Evolutionary conservation across 2,113 vertebrate species (phyloP).

Genomic region (Gymnobelideus leadbeateri): DNA sequence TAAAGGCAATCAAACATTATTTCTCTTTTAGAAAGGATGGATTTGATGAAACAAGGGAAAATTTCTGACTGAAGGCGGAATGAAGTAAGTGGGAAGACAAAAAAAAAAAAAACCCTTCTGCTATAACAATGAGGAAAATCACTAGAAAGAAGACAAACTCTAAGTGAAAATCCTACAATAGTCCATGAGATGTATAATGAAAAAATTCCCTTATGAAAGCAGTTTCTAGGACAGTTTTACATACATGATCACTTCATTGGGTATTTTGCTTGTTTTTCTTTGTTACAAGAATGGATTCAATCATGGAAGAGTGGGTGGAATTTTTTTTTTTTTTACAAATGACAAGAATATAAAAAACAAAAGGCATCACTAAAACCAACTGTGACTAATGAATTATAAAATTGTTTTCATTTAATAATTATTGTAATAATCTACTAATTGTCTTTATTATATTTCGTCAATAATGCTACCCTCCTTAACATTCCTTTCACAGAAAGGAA

Average conservation of each 20-base stretch:
- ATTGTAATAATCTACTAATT: slow-evolving; percentile 78
- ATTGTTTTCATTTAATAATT: slow-evolving; percentile 66
- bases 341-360: background rate
- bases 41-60: background rate
- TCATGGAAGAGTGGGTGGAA: background rate
- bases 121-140: background rate
- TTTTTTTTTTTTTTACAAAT: background rate
- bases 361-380: background rate
- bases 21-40: background rate
- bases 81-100: background rate
- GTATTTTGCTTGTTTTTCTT: background rate
- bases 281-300: background rate
- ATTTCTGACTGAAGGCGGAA: background rate
- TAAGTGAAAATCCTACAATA: background rate
- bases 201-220: background rate
- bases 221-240: too few relatives aligned
- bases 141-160: background rate
- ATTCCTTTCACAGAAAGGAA: slow-evolving; percentile 57
- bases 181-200: background rate
- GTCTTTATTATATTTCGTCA: slow-evolving; percentile 77
- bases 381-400: slow-evolving; percentile 22
- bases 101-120: background rate
- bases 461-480: slow-evolving; percentile 65
- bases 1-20: background rate
- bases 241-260: background rate